Conservation (phyloP, 2,888 invertebrate species). For the Agonum fuliginosum region DNA sequence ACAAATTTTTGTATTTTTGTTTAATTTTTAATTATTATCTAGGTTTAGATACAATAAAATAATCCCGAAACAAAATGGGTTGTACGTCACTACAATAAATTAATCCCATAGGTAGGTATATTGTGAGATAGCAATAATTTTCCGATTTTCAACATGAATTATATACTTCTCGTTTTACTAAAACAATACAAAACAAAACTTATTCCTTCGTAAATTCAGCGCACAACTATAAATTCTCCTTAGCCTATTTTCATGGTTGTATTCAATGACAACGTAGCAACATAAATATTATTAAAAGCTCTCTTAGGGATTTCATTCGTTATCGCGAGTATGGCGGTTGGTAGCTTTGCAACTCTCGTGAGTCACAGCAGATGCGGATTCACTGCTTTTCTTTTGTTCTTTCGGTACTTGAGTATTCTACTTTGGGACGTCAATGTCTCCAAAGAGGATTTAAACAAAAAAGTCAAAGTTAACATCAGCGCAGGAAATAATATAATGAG, state of each 20-base stretch:
- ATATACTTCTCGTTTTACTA: neutral
- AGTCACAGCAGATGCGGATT: neutral
- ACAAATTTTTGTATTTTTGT: no score
- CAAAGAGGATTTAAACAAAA: slow-evolving; percentile 37
- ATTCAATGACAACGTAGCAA: neutral
- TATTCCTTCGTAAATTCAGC: neutral
- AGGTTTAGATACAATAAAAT: no score
- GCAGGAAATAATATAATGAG: slow-evolving; percentile 17
- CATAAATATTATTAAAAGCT: slow-evolving; percentile 38
- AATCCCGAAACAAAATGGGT: no score
- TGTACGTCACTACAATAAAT: no score
- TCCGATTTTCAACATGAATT: slow-evolving; percentile 11
- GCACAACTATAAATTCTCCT: neutral
- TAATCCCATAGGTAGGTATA: no score
- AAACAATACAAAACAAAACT: slow-evolving; percentile 25
- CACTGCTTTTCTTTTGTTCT: slow-evolving; percentile 11
- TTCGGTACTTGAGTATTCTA: slow-evolving; percentile 13
- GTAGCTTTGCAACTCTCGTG: slow-evolving; percentile 5
- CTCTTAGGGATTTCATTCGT: slow-evolving; percentile 23
- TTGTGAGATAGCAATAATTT: no score
- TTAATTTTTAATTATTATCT: no score
- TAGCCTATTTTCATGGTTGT: neutral
- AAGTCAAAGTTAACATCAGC: neutral
- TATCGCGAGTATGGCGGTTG: neutral
- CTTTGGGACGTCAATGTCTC: slow-evolving; percentile 31